phyloP scores from a whole-genome alignment of 2,888 invertebrate genomes.

The Lamproptera curius region DNA sequence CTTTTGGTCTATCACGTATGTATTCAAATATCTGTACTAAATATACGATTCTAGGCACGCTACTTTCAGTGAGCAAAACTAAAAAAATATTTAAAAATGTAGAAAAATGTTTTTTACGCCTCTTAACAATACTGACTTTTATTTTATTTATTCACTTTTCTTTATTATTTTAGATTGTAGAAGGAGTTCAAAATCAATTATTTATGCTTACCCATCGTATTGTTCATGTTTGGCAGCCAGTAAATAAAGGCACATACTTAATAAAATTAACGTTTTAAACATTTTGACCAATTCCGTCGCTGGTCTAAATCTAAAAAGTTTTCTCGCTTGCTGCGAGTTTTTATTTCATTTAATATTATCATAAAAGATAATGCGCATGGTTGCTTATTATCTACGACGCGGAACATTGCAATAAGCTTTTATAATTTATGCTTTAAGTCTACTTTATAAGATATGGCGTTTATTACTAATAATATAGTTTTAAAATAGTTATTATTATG shows the following conservation, averaged over 20 bases:
- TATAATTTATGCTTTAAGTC: conserved; percentile 1
- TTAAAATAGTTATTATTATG: too few relatives aligned
- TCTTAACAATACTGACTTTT: not conserved
- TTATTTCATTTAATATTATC: conserved; percentile 3
- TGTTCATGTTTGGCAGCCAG: conserved; percentile 19
- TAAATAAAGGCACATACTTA: conserved; percentile 3
- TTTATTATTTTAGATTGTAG: not conserved
- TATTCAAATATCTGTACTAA: too few relatives aligned
- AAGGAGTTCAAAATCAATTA: too few relatives aligned
- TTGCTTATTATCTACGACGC: conserved; percentile 2
- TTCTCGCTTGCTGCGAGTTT: not conserved
- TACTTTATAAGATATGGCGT: not conserved
- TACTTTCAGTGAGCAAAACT: not conserved
- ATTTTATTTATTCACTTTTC: not conserved
- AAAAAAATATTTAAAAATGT: not conserved
- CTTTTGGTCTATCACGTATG: too few relatives aligned
- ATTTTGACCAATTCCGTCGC: conserved; percentile 15
- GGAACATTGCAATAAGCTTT: conserved; percentile 6
- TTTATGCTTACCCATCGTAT: conserved; percentile 20
- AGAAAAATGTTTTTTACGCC: not conserved
- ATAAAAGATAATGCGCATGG: conserved; percentile 9
- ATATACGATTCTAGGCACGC: not conserved
- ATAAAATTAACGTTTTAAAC: conserved; percentile 11
- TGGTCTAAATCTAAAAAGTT: conserved; percentile 5
- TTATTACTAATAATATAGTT: too few relatives aligned